These are phyloP conservation scores for Sarotherodon lohbergeri DNA, from an alignment of 2,113 vertebrate genomes.

Conservation along the genomic window DNA sequence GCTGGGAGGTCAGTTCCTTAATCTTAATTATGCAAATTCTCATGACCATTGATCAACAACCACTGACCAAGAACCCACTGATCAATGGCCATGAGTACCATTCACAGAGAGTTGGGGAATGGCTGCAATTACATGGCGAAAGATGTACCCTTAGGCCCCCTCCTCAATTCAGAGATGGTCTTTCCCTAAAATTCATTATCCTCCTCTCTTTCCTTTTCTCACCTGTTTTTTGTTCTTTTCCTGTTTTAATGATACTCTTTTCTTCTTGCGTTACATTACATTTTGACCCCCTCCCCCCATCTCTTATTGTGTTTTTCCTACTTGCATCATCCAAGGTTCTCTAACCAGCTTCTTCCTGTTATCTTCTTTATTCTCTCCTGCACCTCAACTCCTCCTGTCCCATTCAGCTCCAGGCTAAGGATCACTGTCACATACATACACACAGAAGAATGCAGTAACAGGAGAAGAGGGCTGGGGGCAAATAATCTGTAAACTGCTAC, in stretches of 20 bases:
- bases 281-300: not conserved
- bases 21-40: too few relatives aligned
- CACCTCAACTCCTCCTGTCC: not conserved
- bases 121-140: too few relatives aligned
- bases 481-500: not conserved
- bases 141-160: too few relatives aligned
- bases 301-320: not conserved
- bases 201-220: not conserved
- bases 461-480: not conserved
- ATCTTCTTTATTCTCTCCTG: not conserved
- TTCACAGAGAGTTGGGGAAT: too few relatives aligned
- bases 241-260: not conserved
- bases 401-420: conserved; percentile 26
- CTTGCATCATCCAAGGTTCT: not conserved
- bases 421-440: conserved; percentile 34
- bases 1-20: too few relatives aligned
- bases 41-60: too few relatives aligned
- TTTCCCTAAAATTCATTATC: conserved; percentile 1
- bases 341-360: not conserved
- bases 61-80: too few relatives aligned
- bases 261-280: not conserved
- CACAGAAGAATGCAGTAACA: conserved; percentile 32
- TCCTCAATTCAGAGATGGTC: too few relatives aligned
- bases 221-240: not conserved
- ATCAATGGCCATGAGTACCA: too few relatives aligned